Base-by-base conservation (phyloP, 2,888 invertebrate genomes). In the Erebia ligea region DNA sequence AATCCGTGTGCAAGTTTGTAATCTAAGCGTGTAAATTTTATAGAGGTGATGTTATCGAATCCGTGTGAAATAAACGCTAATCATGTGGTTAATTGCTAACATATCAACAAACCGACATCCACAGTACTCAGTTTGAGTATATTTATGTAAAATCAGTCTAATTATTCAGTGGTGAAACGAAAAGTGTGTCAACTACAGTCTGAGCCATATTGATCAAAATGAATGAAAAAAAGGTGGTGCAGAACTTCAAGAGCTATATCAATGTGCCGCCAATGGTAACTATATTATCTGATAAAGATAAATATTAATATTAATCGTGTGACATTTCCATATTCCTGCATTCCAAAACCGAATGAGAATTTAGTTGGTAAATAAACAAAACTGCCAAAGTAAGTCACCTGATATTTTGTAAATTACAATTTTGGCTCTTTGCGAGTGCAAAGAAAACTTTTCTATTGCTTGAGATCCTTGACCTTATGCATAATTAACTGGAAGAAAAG, bases 231-330 rank as follows among this genome's bases (percentile, higher is more conserved):
- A 93, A 92, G 84, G 80, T 93, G 75, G 90, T 90, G 72, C 91
- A 92, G 78, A 94, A 93, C 84, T 94, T 94, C 84, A 94, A 91
- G 85, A 94, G 94, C 82, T 94, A 94, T 86, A 90, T 94, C 81
- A 91, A 91, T 80, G 90, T 89, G 77, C 86, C 90, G 73, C 84
- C 89, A 70, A 81, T 86, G 88, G 92, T 92, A 83, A 87, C 72
- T 75, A 73, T 58, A 67, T 76, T 73, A 76, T 75, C 71, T 75
- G 72, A 73, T 73, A 68, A 68, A 62, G 45, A 68, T 21, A 62
- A 64, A 50, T 61, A 34, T 56, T 15, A 64, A 50, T 61, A 34
- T 56, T 15, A 25, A 25, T n/a, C 21, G 21, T 21, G 54, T 40
- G 19, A 50, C 40, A 50, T 50, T 10, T 34, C 19, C 3, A 40